Percentiles rank a stretch among this genome's conserved stretches.
Evolutionary conservation across 1,140 invertebrate genomes (phyloP).

Genomic region (Eumaeus atala): DNA sequence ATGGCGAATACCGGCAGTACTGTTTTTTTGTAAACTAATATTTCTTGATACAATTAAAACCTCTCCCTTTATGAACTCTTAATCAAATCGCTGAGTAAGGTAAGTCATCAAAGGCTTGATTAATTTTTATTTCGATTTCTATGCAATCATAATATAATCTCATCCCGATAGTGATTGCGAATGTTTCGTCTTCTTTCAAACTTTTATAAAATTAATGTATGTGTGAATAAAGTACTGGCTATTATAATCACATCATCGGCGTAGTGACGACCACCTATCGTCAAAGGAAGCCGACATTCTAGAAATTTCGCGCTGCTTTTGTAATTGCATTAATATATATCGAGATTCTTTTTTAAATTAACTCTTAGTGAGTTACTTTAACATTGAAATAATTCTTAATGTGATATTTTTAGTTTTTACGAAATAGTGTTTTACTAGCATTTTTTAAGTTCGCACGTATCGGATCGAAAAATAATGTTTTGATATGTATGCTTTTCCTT

Average conservation of each 20-base stretch:
- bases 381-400: no score
- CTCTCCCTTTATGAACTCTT: conserved; percentile 22
- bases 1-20: no score
- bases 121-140: conserved; percentile 37
- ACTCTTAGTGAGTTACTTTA: no score
- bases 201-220: conserved; percentile 34
- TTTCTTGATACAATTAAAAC: conserved; percentile 11
- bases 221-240: conserved; percentile 59
- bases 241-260: conserved; percentile 69
- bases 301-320: conserved; percentile 63
- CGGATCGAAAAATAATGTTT: no score
- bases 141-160: conserved; percentile 43
- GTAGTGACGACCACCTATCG: conserved; percentile 59
- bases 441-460: not conserved
- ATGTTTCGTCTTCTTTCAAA: conserved; percentile 27
- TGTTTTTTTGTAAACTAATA: conserved; percentile 6
- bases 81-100: conserved; percentile 35
- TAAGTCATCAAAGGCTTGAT: conserved; percentile 55
- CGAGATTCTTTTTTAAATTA: no score
- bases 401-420: not conserved
- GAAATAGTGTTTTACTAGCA: not conserved
- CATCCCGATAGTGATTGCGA: conserved; percentile 43
- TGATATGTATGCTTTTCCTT: not conserved
- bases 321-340: conserved; percentile 45
- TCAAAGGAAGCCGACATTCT: conserved; percentile 62